These are phyloP conservation scores for Gymnoscopelus microlampas DNA, from an alignment of 2,797 vertebrate species.

Conservation along the genomic window DNA sequence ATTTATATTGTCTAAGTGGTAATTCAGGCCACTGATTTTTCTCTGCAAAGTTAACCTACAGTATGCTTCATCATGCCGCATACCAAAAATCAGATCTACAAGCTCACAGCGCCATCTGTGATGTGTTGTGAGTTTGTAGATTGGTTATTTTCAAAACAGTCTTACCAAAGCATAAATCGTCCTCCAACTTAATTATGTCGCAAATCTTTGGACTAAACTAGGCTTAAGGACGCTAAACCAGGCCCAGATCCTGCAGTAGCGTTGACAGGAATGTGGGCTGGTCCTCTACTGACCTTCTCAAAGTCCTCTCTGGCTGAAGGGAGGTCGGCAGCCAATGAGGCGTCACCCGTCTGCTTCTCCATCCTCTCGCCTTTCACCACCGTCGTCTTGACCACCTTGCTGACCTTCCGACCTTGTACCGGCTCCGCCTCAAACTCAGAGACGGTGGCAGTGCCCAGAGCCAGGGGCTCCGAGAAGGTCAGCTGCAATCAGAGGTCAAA, in stretches of 20 bases:
- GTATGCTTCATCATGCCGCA: no score
- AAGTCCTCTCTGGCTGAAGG: slow-evolving; percentile 97
- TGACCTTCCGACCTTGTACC: slow-evolving; percentile 93
- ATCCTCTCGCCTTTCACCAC: slow-evolving; percentile 90
- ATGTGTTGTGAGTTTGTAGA: no score
- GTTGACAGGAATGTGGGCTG: not conserved
- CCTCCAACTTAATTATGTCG: no score
- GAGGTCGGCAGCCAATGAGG: slow-evolving; percentile 88
- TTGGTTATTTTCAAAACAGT: no score
- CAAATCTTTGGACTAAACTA: no score
- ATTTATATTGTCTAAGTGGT: no score
- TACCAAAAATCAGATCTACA: no score
- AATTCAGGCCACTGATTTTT: no score
- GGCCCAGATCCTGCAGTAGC: not conserved
- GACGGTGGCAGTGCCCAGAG: slow-evolving; percentile 66
- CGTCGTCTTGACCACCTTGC: slow-evolving; percentile 95
- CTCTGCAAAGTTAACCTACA: no score
- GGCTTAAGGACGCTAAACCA: not conserved
- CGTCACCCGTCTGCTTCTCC: slow-evolving; percentile 90
- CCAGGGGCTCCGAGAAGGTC: slow-evolving; percentile 84
- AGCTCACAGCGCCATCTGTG: no score
- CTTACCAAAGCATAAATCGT: no score
- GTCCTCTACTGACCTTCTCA: slow-evolving; percentile 85
- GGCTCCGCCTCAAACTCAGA: slow-evolving; percentile 90
- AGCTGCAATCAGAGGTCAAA: slow-evolving; percentile 73